phyloP scores from a whole-genome alignment of 2,113 vertebrate genomes.

The Mystacornis crossleyi region DNA sequence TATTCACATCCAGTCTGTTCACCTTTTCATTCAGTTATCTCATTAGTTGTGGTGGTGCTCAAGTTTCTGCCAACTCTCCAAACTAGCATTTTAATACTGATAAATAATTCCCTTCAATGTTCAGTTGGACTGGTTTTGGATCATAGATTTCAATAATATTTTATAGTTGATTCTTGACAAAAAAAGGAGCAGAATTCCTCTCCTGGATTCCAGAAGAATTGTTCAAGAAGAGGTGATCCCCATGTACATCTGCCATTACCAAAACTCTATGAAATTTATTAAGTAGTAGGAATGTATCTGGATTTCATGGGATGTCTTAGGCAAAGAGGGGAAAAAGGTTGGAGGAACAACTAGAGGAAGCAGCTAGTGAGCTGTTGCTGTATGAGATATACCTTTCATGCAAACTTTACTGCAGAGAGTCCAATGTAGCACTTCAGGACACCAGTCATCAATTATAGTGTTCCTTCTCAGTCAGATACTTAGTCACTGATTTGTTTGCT shows the following conservation, averaged over 20 bases:
- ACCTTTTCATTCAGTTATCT: neutral
- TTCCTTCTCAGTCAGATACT: neutral
- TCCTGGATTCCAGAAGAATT: neutral
- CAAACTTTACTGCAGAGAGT: neutral
- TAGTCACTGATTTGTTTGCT: neutral
- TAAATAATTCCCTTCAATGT: neutral
- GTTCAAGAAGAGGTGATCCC: neutral
- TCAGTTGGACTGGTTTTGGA: neutral
- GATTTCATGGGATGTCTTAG: neutral
- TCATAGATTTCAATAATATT: neutral
- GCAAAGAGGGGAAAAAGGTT: neutral
- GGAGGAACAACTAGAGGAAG: neutral
- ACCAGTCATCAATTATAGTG: neutral
- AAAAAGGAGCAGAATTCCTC: neutral
- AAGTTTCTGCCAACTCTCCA: neutral
- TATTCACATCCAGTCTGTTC: neutral
- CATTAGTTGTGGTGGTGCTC: neutral
- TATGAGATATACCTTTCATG: neutral
- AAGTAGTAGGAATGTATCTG: neutral
- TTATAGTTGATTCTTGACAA: neutral
- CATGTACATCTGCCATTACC: neutral
- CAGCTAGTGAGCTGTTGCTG: neutral
- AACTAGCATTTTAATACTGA: neutral
- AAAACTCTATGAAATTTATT: neutral
- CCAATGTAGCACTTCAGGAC: neutral